phyloP scores from a whole-genome alignment of 2,888 invertebrate species.

The Cheilosia vernalis region DNA sequence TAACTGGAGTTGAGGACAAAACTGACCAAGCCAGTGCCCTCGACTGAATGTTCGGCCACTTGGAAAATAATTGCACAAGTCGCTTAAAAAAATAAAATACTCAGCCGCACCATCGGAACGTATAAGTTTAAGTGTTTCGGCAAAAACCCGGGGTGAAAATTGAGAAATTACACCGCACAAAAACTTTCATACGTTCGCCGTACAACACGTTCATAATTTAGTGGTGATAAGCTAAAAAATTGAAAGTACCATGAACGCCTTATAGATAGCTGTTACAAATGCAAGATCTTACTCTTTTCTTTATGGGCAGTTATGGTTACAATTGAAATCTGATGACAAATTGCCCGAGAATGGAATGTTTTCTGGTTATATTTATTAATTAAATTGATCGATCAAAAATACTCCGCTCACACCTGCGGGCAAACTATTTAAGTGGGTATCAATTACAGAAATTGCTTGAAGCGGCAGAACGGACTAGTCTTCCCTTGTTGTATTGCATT shows the following conservation, averaged over 20 bases:
- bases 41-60: constrained; percentile 68
- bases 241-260: not conserved
- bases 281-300: not conserved
- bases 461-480: no score
- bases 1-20: constrained; percentile 68
- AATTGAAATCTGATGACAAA: no score
- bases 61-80: constrained; percentile 65
- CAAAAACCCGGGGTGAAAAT: constrained; percentile 29
- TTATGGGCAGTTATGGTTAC: no score
- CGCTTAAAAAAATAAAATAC: constrained; percentile 26
- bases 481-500: not conserved
- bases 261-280: not conserved
- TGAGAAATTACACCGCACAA: constrained; percentile 7
- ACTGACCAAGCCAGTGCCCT: constrained; percentile 65
- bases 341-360: no score
- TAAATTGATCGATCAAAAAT: no score
- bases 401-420: no score
- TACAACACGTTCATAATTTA: not conserved
- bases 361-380: no score
- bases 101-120: constrained; percentile 24
- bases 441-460: no score
- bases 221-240: not conserved
- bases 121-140: constrained; percentile 8
- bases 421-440: no score
- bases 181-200: constrained; percentile 14